A percentile compares a stretch with the other conserved stretches of the same genome.
Evolutionary conservation across 2,888 invertebrate species (phyloP).

Genomic region (Pinctada fucata): DNA sequence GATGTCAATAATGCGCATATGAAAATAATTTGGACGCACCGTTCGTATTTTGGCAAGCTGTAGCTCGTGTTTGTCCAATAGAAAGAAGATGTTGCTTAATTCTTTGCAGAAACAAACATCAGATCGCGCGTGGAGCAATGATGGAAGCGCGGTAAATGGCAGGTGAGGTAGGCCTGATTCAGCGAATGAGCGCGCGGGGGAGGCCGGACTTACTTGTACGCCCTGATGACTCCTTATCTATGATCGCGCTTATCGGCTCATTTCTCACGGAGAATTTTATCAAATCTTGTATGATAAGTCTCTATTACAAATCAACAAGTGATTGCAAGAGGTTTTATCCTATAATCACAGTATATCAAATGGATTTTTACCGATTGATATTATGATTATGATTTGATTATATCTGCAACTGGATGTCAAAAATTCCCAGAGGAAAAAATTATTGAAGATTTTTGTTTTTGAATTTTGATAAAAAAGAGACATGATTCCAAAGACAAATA

Average conservation of each 20-base stretch:
- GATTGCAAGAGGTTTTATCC: not conserved
- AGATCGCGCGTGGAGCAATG: not conserved
- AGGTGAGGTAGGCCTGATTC: no score
- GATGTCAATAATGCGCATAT: not conserved
- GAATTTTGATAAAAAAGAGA: not conserved
- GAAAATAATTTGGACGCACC: not conserved
- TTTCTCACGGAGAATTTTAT: constrained; percentile 7
- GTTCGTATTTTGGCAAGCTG: not conserved
- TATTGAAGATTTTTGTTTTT: not conserved
- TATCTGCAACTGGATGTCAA: not conserved
- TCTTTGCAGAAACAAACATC: not conserved
- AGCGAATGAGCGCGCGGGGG: no score
- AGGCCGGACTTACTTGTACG: no score
- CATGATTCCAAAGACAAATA: not conserved
- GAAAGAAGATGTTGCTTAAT: constrained; percentile 3
- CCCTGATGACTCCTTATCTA: no score
- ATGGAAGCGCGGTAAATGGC: not conserved
- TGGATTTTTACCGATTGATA: not conserved
- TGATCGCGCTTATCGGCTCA: not conserved
- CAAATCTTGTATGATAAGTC: constrained; percentile 2
- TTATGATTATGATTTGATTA: not conserved
- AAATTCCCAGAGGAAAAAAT: not conserved
- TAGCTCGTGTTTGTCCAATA: not conserved
- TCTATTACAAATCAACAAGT: not conserved
- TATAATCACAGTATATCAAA: not conserved